Base-by-base conservation (phyloP, 2,888 invertebrate genomes). In the Andrena minutula region DNA sequence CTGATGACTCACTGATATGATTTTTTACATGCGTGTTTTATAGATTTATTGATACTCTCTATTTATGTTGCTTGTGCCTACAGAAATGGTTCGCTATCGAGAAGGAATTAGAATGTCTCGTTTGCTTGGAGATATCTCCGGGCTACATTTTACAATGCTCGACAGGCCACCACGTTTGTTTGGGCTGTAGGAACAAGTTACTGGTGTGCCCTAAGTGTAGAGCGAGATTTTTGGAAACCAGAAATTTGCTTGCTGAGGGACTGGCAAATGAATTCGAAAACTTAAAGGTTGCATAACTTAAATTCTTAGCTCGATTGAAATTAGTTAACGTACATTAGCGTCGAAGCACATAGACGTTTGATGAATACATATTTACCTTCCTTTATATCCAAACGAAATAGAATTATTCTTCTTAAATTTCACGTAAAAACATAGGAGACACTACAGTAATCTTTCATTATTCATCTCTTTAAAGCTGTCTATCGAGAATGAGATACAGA, bases 101-200 rank as follows among this genome's bases (percentile, higher is more conserved):
- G 87, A 95, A 95, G 75, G 87, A 95, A 68, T 90, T 95, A 4
- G 95, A 95, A 91, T 95, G 95, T 89, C 95, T 95, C 28, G 94
- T 95, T n/a, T 95, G 95, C 90, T 95, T 95, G 87, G 95, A 95
- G 85, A 94, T 94, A 73, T 94, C 95, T 12, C 83, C 93, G 0
- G 94, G 94, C 1, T 94, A 94, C 80, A 95, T 95, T 78, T 94
- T 94, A 81, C 95, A 95, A 89, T 96, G 95, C 87, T 92, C 94
- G 86, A 94, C 95, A 82, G 95, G 95, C 0, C 95, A 96, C 88
- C 95, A 95, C 91, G 94, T 95, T 0, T 96, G 95, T 82, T 94
- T 94, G 2, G 89, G 92, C 1, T 96, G 95, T 90, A 95, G 94
- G 86, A 86, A 90, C 60, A 94, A 95, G 72, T 92, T 95, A 30